Evolutionary conservation across 1,140 invertebrate genomes (phyloP).

Genomic region (Dufourea novaeangliae): DNA sequence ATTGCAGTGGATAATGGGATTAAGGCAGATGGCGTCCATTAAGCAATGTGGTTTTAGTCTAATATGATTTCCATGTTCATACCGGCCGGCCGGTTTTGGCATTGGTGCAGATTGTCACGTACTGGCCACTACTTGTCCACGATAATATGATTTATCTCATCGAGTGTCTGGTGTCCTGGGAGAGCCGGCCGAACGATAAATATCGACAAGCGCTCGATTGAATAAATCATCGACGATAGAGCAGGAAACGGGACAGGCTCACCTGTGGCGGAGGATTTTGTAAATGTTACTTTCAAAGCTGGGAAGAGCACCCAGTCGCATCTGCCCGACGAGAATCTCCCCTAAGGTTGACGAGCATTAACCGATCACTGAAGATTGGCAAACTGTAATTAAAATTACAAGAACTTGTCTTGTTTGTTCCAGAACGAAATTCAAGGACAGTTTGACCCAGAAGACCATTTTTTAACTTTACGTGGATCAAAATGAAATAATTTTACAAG

Average conservation of each 20-base stretch:
- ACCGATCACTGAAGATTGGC: background rate
- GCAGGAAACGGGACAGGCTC: conserved; percentile 45
- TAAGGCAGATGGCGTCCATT: conserved; percentile 49
- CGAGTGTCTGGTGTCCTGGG: conserved; percentile 52
- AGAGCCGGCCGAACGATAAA: conserved; percentile 53
- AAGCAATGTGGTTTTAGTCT: conserved; percentile 58
- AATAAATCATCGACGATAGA: conserved; percentile 65
- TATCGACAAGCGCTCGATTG: conserved; percentile 64
- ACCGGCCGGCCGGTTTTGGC: conserved; percentile 55
- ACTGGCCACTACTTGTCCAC: conserved; percentile 66
- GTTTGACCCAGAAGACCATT: too few relatives aligned
- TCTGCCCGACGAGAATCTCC: conserved; percentile 8
- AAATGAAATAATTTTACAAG: too few relatives aligned
- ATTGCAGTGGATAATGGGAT: conserved; percentile 46
- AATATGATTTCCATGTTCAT: conserved; percentile 59
- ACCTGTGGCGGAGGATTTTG: conserved; percentile 27
- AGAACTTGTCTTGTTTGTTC: too few relatives aligned
- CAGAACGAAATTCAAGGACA: too few relatives aligned
- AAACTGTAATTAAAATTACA: background rate
- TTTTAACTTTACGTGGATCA: too few relatives aligned
- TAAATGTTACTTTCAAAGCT: conserved; percentile 48
- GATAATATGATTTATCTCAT: conserved; percentile 67
- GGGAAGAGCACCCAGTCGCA: conserved; percentile 38
- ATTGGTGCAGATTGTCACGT: conserved; percentile 56
- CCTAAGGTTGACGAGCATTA: background rate